Conservation (phyloP, 2,888 invertebrate genomes). For the Andrena praecox region DNA sequence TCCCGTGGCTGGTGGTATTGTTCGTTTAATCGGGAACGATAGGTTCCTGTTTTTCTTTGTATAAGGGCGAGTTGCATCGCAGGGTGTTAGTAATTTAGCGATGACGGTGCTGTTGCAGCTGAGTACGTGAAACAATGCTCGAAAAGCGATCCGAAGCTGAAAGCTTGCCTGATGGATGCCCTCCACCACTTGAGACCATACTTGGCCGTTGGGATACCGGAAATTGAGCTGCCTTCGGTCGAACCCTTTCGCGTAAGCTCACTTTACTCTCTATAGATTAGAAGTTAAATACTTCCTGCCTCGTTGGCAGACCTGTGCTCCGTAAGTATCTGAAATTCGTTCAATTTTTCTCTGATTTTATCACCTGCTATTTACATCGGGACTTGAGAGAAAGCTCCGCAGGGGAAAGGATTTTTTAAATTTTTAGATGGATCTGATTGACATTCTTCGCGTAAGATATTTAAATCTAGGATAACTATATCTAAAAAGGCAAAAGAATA, state of each 20-base stretch:
- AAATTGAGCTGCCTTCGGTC: constrained; percentile 86
- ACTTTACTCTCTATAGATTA: not conserved
- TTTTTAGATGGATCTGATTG: too few relatives aligned
- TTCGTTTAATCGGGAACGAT: not conserved
- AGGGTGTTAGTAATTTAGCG: not conserved
- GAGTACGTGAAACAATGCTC: constrained; percentile 89
- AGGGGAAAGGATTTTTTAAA: too few relatives aligned
- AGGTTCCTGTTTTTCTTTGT: not conserved
- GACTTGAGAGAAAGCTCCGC: too few relatives aligned
- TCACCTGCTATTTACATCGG: not conserved
- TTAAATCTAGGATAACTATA: not conserved
- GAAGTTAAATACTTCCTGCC: constrained; percentile 1
- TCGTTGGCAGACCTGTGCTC: not conserved
- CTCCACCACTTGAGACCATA: constrained; percentile 85
- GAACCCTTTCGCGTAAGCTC: constrained; percentile 85
- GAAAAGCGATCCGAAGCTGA: constrained; percentile 85
- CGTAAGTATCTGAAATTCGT: not conserved
- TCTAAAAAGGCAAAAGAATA: not conserved
- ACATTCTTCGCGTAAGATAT: too few relatives aligned
- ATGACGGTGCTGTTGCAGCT: constrained; percentile 67
- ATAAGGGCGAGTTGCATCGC: not conserved
- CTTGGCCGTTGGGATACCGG: constrained; percentile 85
- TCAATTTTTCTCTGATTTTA: not conserved
- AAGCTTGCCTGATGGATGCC: constrained; percentile 83
- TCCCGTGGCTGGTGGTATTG: not conserved